These are phyloP conservation scores for Semicossyphus pulcher DNA, from an alignment of 2,113 vertebrate genomes.

Conservation along the genomic window DNA sequence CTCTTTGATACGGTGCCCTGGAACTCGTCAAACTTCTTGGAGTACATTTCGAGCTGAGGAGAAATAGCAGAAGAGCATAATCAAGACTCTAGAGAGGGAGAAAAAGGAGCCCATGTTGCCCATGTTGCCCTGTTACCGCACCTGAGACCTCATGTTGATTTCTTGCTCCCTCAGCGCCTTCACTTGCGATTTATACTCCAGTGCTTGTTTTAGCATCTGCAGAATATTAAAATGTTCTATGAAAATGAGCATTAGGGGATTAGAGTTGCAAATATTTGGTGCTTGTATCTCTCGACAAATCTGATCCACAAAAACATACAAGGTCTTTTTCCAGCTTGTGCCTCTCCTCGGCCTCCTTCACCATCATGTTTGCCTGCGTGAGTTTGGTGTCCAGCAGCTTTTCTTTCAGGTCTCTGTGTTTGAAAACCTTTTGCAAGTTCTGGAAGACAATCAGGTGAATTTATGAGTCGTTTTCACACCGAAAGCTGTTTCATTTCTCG, in stretches of 20 bases:
- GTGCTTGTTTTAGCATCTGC: conserved; percentile 91
- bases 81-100: not conserved
- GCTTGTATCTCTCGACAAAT: not conserved
- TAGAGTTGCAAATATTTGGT: conserved; percentile 21
- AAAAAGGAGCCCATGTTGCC: not conserved
- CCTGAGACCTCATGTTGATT: conserved; percentile 90
- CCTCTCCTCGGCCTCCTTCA: conserved; percentile 90
- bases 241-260: not conserved
- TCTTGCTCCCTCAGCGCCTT: conserved; percentile 94
- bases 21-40: conserved; percentile 98
- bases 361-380: conserved; percentile 89
- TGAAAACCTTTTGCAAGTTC: conserved; percentile 99
- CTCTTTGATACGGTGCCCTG: conserved; percentile 95
- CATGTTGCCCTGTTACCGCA: conserved; percentile 60
- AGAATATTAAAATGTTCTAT: conserved; percentile 28
- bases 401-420: conserved; percentile 97
- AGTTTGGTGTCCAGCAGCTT: conserved; percentile 96
- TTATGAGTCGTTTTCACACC: conserved; percentile 50
- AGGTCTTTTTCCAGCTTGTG: conserved; percentile 93
- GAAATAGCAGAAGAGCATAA: conserved; percentile 21
- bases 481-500: conserved; percentile 37
- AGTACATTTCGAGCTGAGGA: conserved; percentile 92
- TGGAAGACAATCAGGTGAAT: conserved; percentile 68
- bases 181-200: conserved; percentile 91
- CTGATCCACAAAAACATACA: conserved; percentile 75